These are phyloP conservation scores for Axea sp. DNA, from an alignment of 2,888 invertebrate species.

Conservation along the genomic window DNA sequence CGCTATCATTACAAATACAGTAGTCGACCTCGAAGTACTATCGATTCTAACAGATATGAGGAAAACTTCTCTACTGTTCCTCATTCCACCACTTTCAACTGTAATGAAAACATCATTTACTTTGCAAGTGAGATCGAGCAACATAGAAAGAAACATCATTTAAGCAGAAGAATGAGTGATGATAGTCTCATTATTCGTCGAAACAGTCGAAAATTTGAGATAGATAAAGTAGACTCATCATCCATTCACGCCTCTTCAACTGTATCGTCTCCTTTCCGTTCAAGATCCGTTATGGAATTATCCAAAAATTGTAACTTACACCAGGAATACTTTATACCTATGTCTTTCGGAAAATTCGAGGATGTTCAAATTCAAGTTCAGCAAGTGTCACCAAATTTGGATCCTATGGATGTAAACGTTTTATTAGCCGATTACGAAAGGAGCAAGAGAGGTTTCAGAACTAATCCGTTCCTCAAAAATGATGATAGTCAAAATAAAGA, in stretches of 20 bases:
- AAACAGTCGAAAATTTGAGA: slow-evolving; percentile 29
- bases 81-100: slow-evolving; percentile 37
- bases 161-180: slow-evolving; percentile 68
- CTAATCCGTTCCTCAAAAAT: slow-evolving; percentile 74
- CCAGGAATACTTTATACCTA: slow-evolving; percentile 6
- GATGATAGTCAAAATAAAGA: slow-evolving; percentile 44
- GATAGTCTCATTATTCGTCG: slow-evolving; percentile 67
- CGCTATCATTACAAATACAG: slow-evolving; percentile 15
- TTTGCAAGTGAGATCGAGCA: slow-evolving; percentile 36
- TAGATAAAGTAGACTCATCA: slow-evolving; percentile 19
- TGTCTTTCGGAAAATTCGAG: slow-evolving; percentile 33
- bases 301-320: slow-evolving; percentile 16
- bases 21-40: slow-evolving; percentile 37
- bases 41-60: slow-evolving; percentile 33
- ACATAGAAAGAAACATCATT: slow-evolving; percentile 26
- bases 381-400: slow-evolving; percentile 1
- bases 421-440: slow-evolving; percentile 74
- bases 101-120: slow-evolving; percentile 37
- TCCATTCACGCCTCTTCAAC: slow-evolving; percentile 35
- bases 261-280: slow-evolving; percentile 61
- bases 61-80: slow-evolving; percentile 16
- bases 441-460: slow-evolving; percentile 74
- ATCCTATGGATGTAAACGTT: slow-evolving; percentile 67
- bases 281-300: slow-evolving; percentile 73
- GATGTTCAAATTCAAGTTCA: slow-evolving; percentile 23